Percentiles rank a stretch among this genome's conserved stretches.
Conservation (phyloP, 2,797 vertebrate species). For the Spea hammondii region DNA sequence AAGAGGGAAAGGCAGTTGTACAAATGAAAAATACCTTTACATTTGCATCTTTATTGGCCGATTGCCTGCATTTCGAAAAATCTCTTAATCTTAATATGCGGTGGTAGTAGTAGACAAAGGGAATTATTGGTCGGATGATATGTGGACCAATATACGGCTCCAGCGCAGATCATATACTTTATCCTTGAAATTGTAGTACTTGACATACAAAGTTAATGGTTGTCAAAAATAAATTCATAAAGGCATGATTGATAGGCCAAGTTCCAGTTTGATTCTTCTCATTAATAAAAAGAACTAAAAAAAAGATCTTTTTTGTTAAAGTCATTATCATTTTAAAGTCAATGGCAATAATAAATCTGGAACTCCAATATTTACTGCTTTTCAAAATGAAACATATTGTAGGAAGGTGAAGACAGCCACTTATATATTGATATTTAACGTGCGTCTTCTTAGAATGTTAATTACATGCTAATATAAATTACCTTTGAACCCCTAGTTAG, state of each 20-base stretch:
- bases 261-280: too few species aligned
- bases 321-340: neutral
- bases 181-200: neutral
- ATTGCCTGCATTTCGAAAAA: constrained; percentile 13
- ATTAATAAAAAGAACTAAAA: too few species aligned
- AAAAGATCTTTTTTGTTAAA: neutral
- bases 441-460: constrained; percentile 67
- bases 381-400: neutral
- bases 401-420: constrained; percentile 50
- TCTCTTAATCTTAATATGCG: neutral
- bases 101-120: neutral
- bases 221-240: too few species aligned
- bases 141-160: neutral
- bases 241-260: too few species aligned
- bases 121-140: constrained; percentile 8
- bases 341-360: too few species aligned
- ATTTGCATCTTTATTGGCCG: constrained; percentile 13
- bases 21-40: constrained; percentile 27
- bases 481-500: constrained; percentile 70
- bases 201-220: neutral
- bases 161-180: neutral
- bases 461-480: constrained; percentile 73
- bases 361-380: neutral
- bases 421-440: constrained; percentile 58
- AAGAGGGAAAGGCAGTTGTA: constrained; percentile 2